Conservation (phyloP, 2,113 vertebrate species). For the Tricholaema leucomelas region DNA sequence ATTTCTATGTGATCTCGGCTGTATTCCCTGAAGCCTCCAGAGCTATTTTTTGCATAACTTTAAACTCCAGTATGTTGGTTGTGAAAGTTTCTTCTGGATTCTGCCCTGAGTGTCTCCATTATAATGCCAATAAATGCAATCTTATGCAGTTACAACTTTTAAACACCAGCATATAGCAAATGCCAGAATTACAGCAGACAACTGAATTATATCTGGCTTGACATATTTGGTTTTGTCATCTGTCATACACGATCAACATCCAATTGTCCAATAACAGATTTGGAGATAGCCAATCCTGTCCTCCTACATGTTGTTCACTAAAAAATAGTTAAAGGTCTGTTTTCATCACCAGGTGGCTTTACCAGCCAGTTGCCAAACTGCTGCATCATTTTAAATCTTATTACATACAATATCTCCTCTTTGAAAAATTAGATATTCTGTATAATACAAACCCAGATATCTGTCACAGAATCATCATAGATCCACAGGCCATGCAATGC, state of each 20-base stretch:
- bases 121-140: neutral
- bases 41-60: slow-evolving; percentile 27
- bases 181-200: neutral
- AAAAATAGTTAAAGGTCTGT: neutral
- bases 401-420: neutral
- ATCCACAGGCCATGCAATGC: neutral
- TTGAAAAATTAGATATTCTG: neutral
- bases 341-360: slow-evolving; percentile 9
- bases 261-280: neutral
- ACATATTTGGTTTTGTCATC: slow-evolving; percentile 9
- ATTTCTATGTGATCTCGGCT: slow-evolving; percentile 33
- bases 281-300: neutral
- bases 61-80: neutral
- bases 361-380: neutral
- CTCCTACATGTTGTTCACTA: neutral
- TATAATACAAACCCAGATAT: neutral
- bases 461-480: neutral
- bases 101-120: neutral
- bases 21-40: slow-evolving; percentile 8
- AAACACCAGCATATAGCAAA: neutral
- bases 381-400: neutral
- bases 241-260: neutral
- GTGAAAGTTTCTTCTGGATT: slow-evolving; percentile 16
- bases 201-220: neutral
- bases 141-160: neutral